Evolutionary conservation across 2,888 invertebrate species (phyloP).

Genomic region (Nycteola revayana): DNA sequence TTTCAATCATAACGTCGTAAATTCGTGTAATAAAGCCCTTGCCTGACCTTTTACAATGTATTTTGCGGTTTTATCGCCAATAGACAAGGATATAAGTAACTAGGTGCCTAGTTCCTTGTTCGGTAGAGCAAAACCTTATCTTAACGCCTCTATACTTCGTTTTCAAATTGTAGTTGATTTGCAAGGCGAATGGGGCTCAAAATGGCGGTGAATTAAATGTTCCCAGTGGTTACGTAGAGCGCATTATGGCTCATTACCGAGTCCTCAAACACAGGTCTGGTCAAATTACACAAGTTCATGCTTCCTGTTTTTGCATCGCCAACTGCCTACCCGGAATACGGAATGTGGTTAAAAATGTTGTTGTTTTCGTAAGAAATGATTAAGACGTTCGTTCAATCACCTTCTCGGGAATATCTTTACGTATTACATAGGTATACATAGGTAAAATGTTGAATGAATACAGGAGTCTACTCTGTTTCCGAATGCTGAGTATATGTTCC

Average conservation of each 20-base stretch:
- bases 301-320: constrained; percentile 39
- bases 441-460: too few relatives aligned
- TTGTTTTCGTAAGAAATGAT: neutral
- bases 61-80: too few relatives aligned
- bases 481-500: too few relatives aligned
- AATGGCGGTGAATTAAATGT: constrained; percentile 40
- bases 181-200: constrained; percentile 33
- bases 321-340: constrained; percentile 10
- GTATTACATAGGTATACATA: too few relatives aligned
- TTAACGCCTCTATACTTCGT: constrained; percentile 3
- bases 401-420: too few relatives aligned
- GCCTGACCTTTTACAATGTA: neutral
- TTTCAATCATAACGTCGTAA: constrained; percentile 20
- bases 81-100: too few relatives aligned
- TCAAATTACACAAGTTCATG: constrained; percentile 32
- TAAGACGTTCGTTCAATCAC: too few relatives aligned
- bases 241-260: constrained; percentile 43
- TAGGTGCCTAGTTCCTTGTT: neutral
- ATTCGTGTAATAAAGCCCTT: constrained; percentile 14
- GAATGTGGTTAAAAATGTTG: constrained; percentile 8
- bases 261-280: constrained; percentile 34
- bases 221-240: constrained; percentile 22
- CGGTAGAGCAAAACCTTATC: constrained; percentile 1
- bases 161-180: constrained; percentile 35
- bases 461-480: too few relatives aligned